These are phyloP conservation scores for Cydia strobilella DNA, from an alignment of 1,140 invertebrate species.

Conservation along the genomic window DNA sequence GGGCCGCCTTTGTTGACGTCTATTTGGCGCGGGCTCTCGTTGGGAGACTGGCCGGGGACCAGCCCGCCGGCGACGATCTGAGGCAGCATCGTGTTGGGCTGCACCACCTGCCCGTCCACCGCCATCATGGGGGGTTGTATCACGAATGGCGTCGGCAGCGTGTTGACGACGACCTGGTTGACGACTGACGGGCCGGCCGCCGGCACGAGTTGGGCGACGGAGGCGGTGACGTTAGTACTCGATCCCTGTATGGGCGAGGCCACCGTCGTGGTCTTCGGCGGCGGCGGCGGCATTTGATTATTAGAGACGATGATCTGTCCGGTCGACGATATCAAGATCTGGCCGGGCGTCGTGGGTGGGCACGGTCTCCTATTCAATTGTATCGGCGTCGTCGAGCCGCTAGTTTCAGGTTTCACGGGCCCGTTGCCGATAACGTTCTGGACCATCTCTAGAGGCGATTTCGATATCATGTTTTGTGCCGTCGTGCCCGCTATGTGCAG, in stretches of 20 bases:
- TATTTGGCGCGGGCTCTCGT: constrained; percentile 63
- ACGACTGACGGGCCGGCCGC: constrained; percentile 66
- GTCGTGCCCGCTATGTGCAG: constrained; percentile 76
- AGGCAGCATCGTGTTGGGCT: constrained; percentile 84
- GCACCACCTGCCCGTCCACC: constrained; percentile 85
- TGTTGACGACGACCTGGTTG: constrained; percentile 89
- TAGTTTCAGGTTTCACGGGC: constrained; percentile 74
- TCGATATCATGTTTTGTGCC: constrained; percentile 81
- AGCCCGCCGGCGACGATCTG: constrained; percentile 85
- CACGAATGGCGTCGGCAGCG: constrained; percentile 88
- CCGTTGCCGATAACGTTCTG: constrained; percentile 90
- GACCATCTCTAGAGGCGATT: constrained; percentile 89
- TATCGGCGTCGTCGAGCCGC: constrained; percentile 45
- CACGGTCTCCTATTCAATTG: constrained; percentile 49
- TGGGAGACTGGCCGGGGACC: constrained; percentile 80
- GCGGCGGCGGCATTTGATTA: constrained; percentile 84
- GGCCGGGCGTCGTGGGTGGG: constrained; percentile 79
- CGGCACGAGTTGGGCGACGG: constrained; percentile 84
- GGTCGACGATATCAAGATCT: constrained; percentile 87
- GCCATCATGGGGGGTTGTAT: constrained; percentile 88
- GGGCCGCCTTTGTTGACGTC: constrained; percentile 71
- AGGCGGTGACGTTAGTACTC: constrained; percentile 85
- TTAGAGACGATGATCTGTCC: constrained; percentile 87
- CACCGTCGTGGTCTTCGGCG: constrained; percentile 81
- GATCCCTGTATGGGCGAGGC: constrained; percentile 85